phyloP scores from a whole-genome alignment of 64 coral and sea anemone genomes.

The Porites australiensis region DNA sequence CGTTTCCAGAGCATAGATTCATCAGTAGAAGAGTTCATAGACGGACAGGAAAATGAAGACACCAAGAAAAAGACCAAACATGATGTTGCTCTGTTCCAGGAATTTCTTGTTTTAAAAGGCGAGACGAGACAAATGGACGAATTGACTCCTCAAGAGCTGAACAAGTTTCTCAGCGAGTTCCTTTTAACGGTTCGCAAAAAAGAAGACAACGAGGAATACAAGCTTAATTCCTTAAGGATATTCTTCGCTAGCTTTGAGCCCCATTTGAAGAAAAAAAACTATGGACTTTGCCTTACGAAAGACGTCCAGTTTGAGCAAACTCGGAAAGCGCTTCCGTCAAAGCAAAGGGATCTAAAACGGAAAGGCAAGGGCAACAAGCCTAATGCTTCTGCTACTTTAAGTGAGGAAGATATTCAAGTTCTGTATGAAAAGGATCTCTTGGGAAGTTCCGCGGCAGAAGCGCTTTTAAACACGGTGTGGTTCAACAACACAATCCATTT shows the following conservation, averaged over 20 bases:
- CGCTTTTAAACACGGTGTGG: slow-evolving; percentile 55
- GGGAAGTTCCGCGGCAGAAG: background rate
- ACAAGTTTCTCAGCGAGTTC: slow-evolving; percentile 44
- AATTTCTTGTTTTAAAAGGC: slow-evolving; percentile 68
- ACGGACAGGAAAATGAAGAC: background rate
- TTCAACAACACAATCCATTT: no score
- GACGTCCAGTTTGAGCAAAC: slow-evolving; percentile 66
- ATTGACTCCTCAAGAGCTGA: slow-evolving; percentile 3
- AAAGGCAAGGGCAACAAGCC: no score
- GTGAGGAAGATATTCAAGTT: no score
- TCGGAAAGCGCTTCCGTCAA: slow-evolving; percentile 64
- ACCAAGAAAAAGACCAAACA: no score
- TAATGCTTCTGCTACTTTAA: no score
- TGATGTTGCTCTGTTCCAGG: slow-evolving; percentile 51
- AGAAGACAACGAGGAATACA: slow-evolving; percentile 39
- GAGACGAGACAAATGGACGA: slow-evolving; percentile 1
- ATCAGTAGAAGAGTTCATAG: no score
- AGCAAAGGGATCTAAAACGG: slow-evolving; percentile 23
- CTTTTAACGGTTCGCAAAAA: slow-evolving; percentile 42
- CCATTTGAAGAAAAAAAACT: slow-evolving; percentile 41
- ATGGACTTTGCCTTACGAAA: slow-evolving; percentile 49
- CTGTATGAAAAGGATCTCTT: no score
- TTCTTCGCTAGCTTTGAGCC: slow-evolving; percentile 46
- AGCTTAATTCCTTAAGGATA: background rate
- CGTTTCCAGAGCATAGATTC: no score